A percentile compares a stretch with the other conserved stretches of the same genome.
phyloP scores from a whole-genome alignment of 2,888 invertebrate genomes.

The Urechis unicinctus region DNA sequence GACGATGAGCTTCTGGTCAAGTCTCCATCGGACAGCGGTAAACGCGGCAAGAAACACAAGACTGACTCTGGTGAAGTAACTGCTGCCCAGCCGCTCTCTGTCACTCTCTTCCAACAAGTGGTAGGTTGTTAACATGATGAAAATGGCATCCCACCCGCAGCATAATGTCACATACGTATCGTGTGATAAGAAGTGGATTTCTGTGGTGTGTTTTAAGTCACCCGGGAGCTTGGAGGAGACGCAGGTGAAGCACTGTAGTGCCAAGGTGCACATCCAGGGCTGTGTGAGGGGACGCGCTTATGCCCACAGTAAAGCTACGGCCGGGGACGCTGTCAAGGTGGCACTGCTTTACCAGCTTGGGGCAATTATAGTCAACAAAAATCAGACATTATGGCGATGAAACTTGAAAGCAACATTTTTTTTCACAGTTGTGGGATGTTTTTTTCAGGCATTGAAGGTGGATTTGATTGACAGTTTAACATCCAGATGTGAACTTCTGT shows the following conservation, averaged over 20 bases:
- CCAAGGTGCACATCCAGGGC: constrained; percentile 68
- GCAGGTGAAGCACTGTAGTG: constrained; percentile 55
- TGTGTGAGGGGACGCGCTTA: constrained; percentile 70
- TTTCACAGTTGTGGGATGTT: background rate
- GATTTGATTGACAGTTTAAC: constrained; percentile 80
- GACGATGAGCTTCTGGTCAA: constrained; percentile 44
- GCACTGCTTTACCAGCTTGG: too few species aligned
- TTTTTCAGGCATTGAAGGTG: constrained; percentile 62
- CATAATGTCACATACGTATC: too few species aligned
- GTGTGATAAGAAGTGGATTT: too few species aligned
- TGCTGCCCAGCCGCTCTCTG: too few species aligned
- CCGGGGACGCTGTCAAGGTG: constrained; percentile 62
- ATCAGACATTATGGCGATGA: too few species aligned
- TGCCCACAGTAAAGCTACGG: constrained; percentile 68
- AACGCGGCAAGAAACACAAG: constrained; percentile 26
- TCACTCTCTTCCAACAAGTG: too few species aligned
- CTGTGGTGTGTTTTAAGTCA: too few species aligned
- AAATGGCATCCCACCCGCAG: too few species aligned
- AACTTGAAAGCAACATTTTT: constrained; percentile 4
- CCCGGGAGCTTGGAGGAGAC: too few species aligned
- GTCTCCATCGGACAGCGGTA: background rate
- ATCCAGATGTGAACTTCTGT: constrained; percentile 82
- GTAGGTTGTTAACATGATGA: too few species aligned
- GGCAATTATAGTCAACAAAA: too few species aligned
- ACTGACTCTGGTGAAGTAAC: too few species aligned